phyloP scores from a whole-genome alignment of 2,113 vertebrate species.

The Limnothrissa miodon region DNA sequence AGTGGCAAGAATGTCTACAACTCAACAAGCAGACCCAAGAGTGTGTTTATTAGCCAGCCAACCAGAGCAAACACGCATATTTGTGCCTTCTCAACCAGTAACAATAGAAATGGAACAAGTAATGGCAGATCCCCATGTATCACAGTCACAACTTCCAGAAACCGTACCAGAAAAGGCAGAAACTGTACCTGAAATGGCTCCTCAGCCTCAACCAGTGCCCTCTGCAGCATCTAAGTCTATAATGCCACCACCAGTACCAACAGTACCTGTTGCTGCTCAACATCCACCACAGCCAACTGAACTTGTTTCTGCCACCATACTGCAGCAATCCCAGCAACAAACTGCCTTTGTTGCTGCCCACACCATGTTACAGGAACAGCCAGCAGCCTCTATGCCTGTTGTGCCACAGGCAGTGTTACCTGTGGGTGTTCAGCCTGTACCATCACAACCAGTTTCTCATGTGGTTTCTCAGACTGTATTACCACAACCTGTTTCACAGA shows the following conservation, averaged over 20 bases:
- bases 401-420: conserved; percentile 9
- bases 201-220: background rate
- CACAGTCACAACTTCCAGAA: background rate
- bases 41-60: background rate
- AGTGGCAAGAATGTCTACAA: conserved; percentile 31
- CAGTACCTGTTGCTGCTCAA: background rate
- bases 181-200: background rate
- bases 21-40: background rate
- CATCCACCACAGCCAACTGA: background rate
- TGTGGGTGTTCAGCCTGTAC: conserved; percentile 13
- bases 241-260: background rate
- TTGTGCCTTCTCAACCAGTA: background rate
- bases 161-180: too few relatives aligned
- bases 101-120: background rate
- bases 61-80: background rate
- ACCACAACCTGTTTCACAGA: conserved; percentile 20
- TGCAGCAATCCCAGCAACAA: background rate
- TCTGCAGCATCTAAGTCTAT: background rate
- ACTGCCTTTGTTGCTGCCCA: background rate
- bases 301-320: background rate
- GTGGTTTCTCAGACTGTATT: conserved; percentile 20
- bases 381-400: conserved; percentile 11
- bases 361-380: background rate
- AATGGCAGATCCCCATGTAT: background rate
- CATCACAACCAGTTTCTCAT: conserved; percentile 21